Base-by-base conservation (phyloP, 1,140 invertebrate genomes). In the Pseudomyrmex dendroicus region DNA sequence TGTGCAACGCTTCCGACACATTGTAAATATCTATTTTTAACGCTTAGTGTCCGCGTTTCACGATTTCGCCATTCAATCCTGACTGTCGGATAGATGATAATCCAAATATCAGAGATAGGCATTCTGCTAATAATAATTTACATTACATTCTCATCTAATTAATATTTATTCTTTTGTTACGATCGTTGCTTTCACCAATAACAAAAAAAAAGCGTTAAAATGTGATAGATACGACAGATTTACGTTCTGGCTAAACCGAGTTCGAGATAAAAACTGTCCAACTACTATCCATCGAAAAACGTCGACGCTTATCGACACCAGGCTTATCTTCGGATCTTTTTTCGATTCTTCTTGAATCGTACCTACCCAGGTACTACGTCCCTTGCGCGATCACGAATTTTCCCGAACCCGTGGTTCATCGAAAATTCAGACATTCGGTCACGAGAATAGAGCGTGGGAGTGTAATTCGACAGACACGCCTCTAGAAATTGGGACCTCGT, bases 401-500 rank as follows among this genome's bases (percentile, higher is more conserved):
- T 9, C 13, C 10, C 35, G 15, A 77, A 56, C 0, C 35, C 10
- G 25, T 13, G 15, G 10, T 20, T 80, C 54, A 78, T 70, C 54
- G 76, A 50, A 70, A 57, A 80, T 80, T 80, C 48, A 64, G 61
- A 66, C 48, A 54, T 66, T 76, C 48, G 54, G 20, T 12, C 20
- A 17, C 9, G 64, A 15, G 44, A 46, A 61, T 70, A 76, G 57
- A 83, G 25, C n/a, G 80, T 57, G 86, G 73, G 57, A 77, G 20
- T 15, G 80, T 57, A 87, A 78, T 73, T 67, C 48, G 66, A 56
- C 13, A 10, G 3, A 9, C 8, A 35, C 56, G 44, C 48, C 44
- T 62, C n/a, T 54, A 25, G 20, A 73, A 83, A 73, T 68, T 68
- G 66, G 20, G 57, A 48, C 61, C 70, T 72, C 73, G 57, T 86